phyloP scores from a whole-genome alignment of 2,113 vertebrate genomes.

The Ailuropoda melanoleuca region DNA sequence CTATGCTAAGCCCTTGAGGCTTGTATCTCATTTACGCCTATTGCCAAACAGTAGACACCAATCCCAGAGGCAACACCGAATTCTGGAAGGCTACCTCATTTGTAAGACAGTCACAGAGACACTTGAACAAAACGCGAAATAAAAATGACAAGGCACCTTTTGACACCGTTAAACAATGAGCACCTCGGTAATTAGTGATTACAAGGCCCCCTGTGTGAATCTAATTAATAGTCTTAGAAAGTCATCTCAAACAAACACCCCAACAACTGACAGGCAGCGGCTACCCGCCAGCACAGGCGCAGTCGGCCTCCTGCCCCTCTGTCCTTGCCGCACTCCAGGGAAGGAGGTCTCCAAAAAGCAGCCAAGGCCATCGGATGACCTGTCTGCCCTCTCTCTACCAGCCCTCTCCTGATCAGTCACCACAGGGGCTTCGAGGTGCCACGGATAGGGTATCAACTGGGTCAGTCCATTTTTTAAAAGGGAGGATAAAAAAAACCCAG shows the following conservation, averaged over 20 bases:
- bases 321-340: fast-evolving
- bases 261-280: fast-evolving
- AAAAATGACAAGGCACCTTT: not conserved
- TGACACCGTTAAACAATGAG: not conserved
- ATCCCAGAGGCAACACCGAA: not conserved
- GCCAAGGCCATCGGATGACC: not conserved
- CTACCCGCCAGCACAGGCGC: fast-evolving
- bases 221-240: not conserved
- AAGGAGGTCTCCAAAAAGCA: not conserved
- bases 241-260: not conserved
- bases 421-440: not conserved
- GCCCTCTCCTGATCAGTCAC: not conserved
- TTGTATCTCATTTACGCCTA: not conserved
- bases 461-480: not conserved
- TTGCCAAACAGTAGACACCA: not conserved
- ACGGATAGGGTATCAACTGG: not conserved
- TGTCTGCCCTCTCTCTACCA: not conserved
- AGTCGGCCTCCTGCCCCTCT: fast-evolving
- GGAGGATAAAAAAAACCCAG: fast-evolving
- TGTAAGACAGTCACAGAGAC: not conserved
- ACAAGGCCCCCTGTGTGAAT: not conserved
- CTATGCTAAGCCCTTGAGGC: not conserved
- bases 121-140: not conserved
- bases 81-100: not conserved
- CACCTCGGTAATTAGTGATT: not conserved